A percentile compares a stretch with the other conserved stretches of the same genome.
Conservation (phyloP, 2,888 invertebrate species). For the Thereva unica region DNA sequence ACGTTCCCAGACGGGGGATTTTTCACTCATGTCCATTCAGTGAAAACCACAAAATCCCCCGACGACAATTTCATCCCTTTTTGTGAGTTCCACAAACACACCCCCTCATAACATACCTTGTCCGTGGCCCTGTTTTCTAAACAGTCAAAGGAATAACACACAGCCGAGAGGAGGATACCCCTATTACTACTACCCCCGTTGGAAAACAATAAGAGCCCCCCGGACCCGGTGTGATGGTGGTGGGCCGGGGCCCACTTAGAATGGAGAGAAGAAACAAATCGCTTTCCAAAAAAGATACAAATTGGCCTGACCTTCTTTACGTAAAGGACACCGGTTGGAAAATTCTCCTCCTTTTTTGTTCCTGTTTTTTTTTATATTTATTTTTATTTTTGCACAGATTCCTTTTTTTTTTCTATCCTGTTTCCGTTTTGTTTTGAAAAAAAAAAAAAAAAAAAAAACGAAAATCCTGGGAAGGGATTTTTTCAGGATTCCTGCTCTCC, state of each 20-base stretch:
- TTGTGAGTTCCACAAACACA: background rate
- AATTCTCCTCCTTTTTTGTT: too few relatives aligned
- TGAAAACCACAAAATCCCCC: too few relatives aligned
- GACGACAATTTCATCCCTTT: too few relatives aligned
- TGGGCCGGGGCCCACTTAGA: background rate
- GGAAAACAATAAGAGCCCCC: background rate
- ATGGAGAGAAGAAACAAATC: slow-evolving; percentile 4
- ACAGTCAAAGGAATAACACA: background rate
- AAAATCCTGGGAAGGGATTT: background rate
- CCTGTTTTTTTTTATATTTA: too few relatives aligned
- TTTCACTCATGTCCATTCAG: background rate
- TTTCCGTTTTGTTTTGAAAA: background rate
- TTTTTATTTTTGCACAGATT: background rate
- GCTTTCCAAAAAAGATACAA: slow-evolving; percentile 16
- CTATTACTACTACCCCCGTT: background rate
- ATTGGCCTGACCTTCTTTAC: slow-evolving; percentile 15
- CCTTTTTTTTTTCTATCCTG: background rate
- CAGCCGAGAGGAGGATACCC: background rate
- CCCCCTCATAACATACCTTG: background rate
- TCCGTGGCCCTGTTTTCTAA: background rate
- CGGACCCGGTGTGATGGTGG: background rate
- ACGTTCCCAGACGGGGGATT: slow-evolving; percentile 6
- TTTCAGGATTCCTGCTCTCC: slow-evolving; percentile 10
- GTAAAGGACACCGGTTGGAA: background rate
- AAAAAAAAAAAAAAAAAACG: background rate